Evolutionary conservation across 1,140 invertebrate genomes (phyloP).

Genomic region (Eciton burchellii): DNA sequence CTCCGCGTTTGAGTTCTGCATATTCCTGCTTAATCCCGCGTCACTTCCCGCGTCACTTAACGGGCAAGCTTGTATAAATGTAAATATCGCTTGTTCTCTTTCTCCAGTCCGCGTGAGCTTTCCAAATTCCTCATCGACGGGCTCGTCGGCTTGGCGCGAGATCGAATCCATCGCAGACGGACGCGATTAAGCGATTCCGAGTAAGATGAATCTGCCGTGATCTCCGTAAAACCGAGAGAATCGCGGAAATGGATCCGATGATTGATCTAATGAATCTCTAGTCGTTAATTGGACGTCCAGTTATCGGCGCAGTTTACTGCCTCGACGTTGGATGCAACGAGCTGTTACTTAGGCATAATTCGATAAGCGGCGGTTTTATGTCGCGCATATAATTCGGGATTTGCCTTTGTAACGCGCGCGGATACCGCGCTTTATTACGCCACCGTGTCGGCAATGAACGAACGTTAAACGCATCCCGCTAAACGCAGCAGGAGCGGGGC

Average conservation of each 20-base stretch:
- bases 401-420: slow-evolving; percentile 30
- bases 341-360: slow-evolving; percentile 27
- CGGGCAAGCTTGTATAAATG: no score
- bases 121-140: no score
- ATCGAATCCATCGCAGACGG: no score
- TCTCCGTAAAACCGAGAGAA: neutral
- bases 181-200: no score
- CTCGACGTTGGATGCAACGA: neutral
- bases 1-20: neutral
- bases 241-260: neutral
- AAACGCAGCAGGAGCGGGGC: neutral
- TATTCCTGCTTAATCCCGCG: neutral
- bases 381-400: slow-evolving; percentile 18
- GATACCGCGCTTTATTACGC: slow-evolving; percentile 15
- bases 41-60: no score
- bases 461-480: slow-evolving; percentile 4
- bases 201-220: no score
- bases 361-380: slow-evolving; percentile 38
- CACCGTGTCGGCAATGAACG: slow-evolving; percentile 15
- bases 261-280: slow-evolving; percentile 2
- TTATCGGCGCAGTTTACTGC: slow-evolving; percentile 3
- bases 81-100: no score
- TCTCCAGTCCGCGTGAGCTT: no score
- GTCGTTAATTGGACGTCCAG: neutral
- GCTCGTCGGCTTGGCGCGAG: no score